Conservation (phyloP, 1,140 invertebrate genomes). For the Brachionus plicatilis region DNA sequence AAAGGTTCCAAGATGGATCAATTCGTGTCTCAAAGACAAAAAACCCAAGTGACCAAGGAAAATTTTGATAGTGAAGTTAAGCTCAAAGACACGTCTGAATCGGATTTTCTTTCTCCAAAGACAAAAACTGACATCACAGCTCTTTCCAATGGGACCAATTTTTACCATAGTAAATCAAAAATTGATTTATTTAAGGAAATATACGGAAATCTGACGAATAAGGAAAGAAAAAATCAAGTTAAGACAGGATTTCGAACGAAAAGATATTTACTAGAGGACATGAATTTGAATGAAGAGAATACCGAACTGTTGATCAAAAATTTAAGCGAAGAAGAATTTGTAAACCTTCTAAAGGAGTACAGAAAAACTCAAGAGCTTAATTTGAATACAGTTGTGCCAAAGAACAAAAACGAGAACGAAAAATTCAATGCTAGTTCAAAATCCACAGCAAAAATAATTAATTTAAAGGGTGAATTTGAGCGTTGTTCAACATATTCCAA, state of each 20-base stretch:
- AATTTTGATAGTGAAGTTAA: neutral
- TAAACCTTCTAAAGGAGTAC: conserved; percentile 13
- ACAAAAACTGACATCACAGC: neutral
- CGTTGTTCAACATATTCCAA: neutral
- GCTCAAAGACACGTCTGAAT: neutral
- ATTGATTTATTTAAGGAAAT: neutral
- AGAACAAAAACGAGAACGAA: neutral
- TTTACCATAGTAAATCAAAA: neutral
- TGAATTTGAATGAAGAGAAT: neutral
- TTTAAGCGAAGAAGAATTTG: conserved; percentile 29
- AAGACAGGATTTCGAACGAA: neutral
- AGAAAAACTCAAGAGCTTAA: neutral
- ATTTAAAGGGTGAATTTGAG: conserved; percentile 6
- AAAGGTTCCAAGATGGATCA: neutral
- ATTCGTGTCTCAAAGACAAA: neutral
- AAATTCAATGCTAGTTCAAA: neutral
- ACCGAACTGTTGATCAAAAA: neutral
- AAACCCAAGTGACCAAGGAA: neutral
- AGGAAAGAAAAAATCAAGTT: neutral
- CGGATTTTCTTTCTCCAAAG: neutral
- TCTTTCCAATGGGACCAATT: neutral
- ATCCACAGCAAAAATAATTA: neutral
- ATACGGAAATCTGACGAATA: neutral
- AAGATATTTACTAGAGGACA: neutral
- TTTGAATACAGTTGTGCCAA: neutral